Evolutionary conservation across 2,113 vertebrate genomes (phyloP), one percentile per base, ranked within the genome.

Genomic region (Pollachius pollachius): DNA sequence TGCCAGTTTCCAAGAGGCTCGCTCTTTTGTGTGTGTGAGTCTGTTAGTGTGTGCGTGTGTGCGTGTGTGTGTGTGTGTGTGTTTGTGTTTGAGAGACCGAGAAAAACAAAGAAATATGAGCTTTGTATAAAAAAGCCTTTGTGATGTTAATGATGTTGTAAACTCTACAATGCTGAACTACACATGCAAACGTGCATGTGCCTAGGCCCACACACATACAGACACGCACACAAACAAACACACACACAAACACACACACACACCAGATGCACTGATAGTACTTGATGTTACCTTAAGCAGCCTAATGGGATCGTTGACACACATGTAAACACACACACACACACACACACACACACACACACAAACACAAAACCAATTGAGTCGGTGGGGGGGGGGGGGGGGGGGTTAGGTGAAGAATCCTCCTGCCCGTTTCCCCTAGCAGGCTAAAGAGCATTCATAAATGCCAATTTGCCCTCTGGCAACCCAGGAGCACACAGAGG

Each of bases 321-420:
- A 27, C 27, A 27, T 27, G 27, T 27, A 27, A 27, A 27, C 27
- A 27, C 27, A 27, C 27, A 27, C n/a, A 27, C 27, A 27, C 27
- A 27, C 27, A 27, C 27, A 27, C 27, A 27, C 27, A 27, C 27
- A 27, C 4, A 4, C 4, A 27, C 2, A 27, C 27, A 27, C 27
- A 27, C 27, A 27, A 2, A 27, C 27, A 27, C 27, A 27, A 27
- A 27, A 27, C 27, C 27, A 27, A 27, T n/a, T n/a, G n/a, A n/a
- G n/a, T n/a, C n/a, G n/a, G n/a, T n/a, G n/a, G n/a, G n/a, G n/a
- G n/a, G n/a, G n/a, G n/a, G n/a, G n/a, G n/a, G n/a, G n/a, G n/a
- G n/a, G n/a, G n/a, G n/a, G n/a, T n/a, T n/a, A n/a, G n/a, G n/a
- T 78, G 76, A 84, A 85, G 18, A 85, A 81, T 72, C 74, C 65